These are phyloP conservation scores for Gorsachius magnificus DNA, from an alignment of 2,797 vertebrate genomes.

Conservation along the genomic window DNA sequence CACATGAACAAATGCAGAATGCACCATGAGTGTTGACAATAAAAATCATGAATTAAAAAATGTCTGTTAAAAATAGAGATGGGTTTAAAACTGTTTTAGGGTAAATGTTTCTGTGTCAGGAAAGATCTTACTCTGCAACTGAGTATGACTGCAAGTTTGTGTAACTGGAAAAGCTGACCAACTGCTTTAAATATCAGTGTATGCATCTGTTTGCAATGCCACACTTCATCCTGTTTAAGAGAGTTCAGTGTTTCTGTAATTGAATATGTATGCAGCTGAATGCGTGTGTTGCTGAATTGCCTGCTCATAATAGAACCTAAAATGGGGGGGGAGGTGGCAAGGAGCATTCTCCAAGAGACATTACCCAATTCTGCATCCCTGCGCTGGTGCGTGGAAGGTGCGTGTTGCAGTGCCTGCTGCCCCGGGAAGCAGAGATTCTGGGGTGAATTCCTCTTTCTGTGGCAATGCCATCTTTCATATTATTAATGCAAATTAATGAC, in stretches of 20 bases:
- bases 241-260: background rate
- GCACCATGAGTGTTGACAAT: background rate
- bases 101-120: background rate
- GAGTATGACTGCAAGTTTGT: background rate
- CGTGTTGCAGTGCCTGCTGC: fast-evolving
- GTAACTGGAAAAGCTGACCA: background rate
- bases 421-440: background rate
- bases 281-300: background rate
- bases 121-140: background rate
- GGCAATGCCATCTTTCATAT: background rate
- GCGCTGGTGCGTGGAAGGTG: background rate
- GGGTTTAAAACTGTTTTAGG: background rate
- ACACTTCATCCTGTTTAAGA: background rate
- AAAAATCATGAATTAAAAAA: background rate
- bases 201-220: background rate
- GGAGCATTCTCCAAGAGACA: background rate
- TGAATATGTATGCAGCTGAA: background rate
- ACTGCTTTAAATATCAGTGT: background rate
- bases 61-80: background rate
- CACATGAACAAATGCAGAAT: background rate
- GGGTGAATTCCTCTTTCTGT: background rate
- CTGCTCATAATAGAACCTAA: background rate
- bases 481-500: background rate
- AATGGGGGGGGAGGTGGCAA: background rate
- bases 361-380: background rate